Conservation (phyloP, 1,140 invertebrate species). For the Notospermus geniculatus region DNA sequence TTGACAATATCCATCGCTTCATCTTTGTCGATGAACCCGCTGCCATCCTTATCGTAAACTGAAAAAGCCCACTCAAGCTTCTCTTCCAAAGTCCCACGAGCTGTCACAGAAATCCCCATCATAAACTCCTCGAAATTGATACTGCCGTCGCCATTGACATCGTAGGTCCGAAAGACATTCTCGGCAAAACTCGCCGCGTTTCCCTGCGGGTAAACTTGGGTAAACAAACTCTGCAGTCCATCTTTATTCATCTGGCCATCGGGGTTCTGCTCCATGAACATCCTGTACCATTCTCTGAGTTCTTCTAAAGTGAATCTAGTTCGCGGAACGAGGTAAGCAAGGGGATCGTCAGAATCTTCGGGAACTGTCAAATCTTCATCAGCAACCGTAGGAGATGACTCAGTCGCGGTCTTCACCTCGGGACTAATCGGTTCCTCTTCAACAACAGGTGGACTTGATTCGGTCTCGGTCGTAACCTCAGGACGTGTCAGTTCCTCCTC, state of each 20-base stretch:
- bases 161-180: conserved; percentile 97
- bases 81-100: conserved; percentile 92
- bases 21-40: conserved; percentile 94
- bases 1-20: conserved; percentile 99
- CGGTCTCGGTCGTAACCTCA: no score
- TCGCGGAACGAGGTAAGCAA: no score
- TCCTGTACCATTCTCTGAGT: conserved; percentile 99
- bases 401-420: no score
- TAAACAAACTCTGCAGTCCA: conserved; percentile 98
- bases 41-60: conserved; percentile 93
- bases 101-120: conserved; percentile 91
- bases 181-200: conserved; percentile 99
- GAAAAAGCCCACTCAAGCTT: conserved; percentile 95
- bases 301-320: conserved; percentile 98
- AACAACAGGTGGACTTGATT: no score
- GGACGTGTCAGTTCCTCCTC: no score
- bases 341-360: no score
- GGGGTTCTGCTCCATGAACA: conserved; percentile 95
- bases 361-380: no score
- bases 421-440: no score
- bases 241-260: conserved; percentile 93
- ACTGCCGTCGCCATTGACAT: conserved; percentile 94
- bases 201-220: conserved; percentile 98
- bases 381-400: no score
- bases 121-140: conserved; percentile 98